Evolutionary conservation across 2,888 invertebrate genomes (phyloP), one percentile per base, ranked within the genome.

Genomic region (Flexamia atlantica): DNA sequence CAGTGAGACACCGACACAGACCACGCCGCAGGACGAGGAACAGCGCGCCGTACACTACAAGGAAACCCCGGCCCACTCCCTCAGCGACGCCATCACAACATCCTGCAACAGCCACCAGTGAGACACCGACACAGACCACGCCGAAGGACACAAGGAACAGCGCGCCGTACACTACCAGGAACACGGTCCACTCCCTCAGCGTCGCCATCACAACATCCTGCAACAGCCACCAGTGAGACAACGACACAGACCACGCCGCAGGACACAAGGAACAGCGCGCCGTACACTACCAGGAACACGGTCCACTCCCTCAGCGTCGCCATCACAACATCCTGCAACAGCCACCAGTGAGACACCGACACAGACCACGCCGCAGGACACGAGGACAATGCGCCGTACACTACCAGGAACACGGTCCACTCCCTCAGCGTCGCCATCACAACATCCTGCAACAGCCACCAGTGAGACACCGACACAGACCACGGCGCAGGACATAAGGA

Each of bases 201-300:
- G 82, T 36, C n/a, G 82, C 72, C 82, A 83, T 83, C 72, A 72
- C 72, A n/a, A 23, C 72, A 40, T 64, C 64, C 64, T 64, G 64
- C 28, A 64, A 64, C 64, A 57, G 57, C 1, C 28, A 70, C 36
- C 23, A 83, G 23, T 72, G 74, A 83, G 23, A 83, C 17, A 30
- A 36, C 57, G 53, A 74, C 42, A 30, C 32, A 36, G 1, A 83
- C 82, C 9, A 83, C 20, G 14, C 72, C 57, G 36, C 57, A 70
- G 46, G 5, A 36, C 5, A 64, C 64, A 4, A 72, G 36, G 72
- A 82, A 82, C 82, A 82, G 20, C 28, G 53, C 30, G 5, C 70
- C 70, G 72, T 82, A 82, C n/a, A 82, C 36, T 5, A 74, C 60
- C 40, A 74, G 36, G 28, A 83, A 83, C 25, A 83, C 57, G 36